These are phyloP conservation scores for Urechis unicinctus DNA, from an alignment of 2,888 invertebrate species.

Conservation along the genomic window DNA sequence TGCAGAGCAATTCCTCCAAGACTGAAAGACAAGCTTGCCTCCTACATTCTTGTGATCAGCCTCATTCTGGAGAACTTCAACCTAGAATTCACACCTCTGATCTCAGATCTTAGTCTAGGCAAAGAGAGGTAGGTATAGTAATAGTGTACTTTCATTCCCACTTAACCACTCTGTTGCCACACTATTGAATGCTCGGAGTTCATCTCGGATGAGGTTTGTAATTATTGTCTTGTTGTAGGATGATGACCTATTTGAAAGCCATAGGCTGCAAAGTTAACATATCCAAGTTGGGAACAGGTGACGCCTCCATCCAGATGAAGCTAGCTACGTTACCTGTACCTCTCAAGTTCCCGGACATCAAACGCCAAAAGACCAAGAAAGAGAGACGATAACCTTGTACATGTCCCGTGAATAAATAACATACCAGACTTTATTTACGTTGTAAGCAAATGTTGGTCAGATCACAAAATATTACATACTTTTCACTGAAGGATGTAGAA, in stretches of 20 bases:
- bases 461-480: too few species aligned
- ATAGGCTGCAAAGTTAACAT: constrained; percentile 5
- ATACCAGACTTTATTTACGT: too few species aligned
- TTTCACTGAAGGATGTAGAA: too few species aligned
- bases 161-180: too few species aligned
- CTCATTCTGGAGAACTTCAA: constrained; percentile 30
- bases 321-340: constrained; percentile 6
- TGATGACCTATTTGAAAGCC: constrained; percentile 5
- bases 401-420: constrained; percentile 23
- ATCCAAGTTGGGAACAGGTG: neutral
- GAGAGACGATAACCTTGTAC: too few species aligned
- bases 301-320: neutral
- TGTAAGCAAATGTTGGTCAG: too few species aligned
- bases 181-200: too few species aligned
- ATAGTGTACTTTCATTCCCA: too few species aligned
- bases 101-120: constrained; percentile 25
- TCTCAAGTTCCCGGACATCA: constrained; percentile 10
- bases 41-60: constrained; percentile 31
- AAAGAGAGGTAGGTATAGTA: constrained; percentile 21
- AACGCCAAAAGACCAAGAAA: too few species aligned
- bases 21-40: constrained; percentile 30
- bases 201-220: too few species aligned
- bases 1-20: constrained; percentile 28
- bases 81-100: constrained; percentile 19
- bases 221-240: constrained; percentile 5